phyloP scores from a whole-genome alignment of 2,797 vertebrate species.

The Tamandua tetradactyla region DNA sequence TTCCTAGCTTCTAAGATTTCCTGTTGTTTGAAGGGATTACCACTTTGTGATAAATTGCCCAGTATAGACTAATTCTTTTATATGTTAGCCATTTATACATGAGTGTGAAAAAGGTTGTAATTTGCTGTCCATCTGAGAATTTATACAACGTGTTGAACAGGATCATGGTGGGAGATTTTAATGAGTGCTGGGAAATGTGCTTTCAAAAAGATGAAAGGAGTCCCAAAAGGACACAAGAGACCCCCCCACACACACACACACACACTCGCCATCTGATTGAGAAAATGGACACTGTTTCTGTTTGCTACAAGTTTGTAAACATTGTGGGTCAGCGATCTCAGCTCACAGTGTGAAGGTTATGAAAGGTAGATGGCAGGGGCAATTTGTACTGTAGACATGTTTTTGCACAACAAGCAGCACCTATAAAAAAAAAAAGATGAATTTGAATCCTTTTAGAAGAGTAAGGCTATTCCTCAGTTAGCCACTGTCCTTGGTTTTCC shows the following conservation, averaged over 20 bases:
- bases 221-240: background rate
- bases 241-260: background rate
- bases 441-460: background rate
- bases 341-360: background rate
- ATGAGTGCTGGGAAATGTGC: background rate
- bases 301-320: background rate
- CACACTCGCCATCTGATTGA: fast-evolving
- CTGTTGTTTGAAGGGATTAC: background rate
- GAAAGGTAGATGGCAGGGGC: background rate
- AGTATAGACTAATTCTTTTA: background rate
- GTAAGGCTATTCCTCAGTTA: background rate
- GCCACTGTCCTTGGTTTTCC: background rate
- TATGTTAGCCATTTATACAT: background rate
- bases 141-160: background rate
- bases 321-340: background rate
- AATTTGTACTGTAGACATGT: background rate
- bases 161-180: background rate
- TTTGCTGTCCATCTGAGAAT: background rate
- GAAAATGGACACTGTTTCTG: background rate
- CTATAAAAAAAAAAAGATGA: background rate
- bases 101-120: background rate
- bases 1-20: background rate
- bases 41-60: background rate
- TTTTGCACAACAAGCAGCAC: background rate
- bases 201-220: background rate